Percentiles rank a stretch among this genome's conserved stretches.
Evolutionary conservation across 2,888 invertebrate species (phyloP).

Genomic region (Xiphydria camelus): DNA sequence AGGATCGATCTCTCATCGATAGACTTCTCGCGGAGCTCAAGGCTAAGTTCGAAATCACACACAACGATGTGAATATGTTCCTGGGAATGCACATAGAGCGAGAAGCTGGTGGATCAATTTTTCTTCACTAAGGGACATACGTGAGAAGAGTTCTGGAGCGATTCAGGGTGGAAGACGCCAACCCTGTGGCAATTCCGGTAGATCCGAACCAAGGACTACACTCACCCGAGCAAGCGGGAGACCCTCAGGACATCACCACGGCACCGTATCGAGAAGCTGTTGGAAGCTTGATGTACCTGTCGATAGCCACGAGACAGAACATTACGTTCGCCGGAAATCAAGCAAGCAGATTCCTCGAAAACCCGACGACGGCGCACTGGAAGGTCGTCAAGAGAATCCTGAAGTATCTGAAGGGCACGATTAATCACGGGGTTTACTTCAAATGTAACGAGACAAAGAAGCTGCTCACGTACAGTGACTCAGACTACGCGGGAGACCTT

Average conservation of each 20-base stretch:
- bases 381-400: slow-evolving; percentile 17
- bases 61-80: slow-evolving; percentile 15
- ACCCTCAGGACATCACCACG: slow-evolving; percentile 1
- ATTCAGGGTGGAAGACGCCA: slow-evolving; percentile 24
- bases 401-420: slow-evolving; percentile 13
- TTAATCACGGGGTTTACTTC: slow-evolving; percentile 8
- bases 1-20: slow-evolving; percentile 13
- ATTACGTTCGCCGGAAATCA: slow-evolving; percentile 13
- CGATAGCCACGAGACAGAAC: slow-evolving; percentile 11
- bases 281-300: slow-evolving; percentile 19
- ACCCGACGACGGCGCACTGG: slow-evolving; percentile 12
- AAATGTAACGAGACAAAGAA: slow-evolving; percentile 2
- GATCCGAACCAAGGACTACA: slow-evolving; percentile 13
- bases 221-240: background rate
- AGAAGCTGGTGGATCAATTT: slow-evolving; percentile 15
- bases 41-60: slow-evolving; percentile 17
- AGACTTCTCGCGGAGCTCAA: slow-evolving; percentile 18
- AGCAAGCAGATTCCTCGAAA: slow-evolving; percentile 10
- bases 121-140: slow-evolving; percentile 17
- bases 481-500: slow-evolving; percentile 17
- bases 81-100: slow-evolving; percentile 28
- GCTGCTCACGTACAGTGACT: slow-evolving; percentile 14
- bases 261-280: slow-evolving; percentile 17
- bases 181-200: slow-evolving; percentile 26
- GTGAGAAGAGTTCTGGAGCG: slow-evolving; percentile 12